Evolutionary conservation across 2,797 vertebrate species (phyloP).

Genomic region (Diceros bicornis): DNA sequence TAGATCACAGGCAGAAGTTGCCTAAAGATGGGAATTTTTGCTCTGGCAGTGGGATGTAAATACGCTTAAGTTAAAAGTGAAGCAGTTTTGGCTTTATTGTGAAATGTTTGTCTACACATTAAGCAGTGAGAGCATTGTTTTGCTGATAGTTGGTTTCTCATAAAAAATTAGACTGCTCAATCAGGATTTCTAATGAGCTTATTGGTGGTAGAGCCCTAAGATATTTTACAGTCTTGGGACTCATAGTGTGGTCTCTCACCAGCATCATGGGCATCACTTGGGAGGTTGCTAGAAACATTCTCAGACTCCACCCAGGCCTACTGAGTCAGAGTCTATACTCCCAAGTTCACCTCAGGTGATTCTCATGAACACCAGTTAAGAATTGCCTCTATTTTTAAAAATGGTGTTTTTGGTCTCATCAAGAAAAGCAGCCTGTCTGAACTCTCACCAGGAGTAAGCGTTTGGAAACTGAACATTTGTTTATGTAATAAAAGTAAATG

Average conservation of each 20-base stretch:
- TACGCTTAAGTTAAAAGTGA: background rate
- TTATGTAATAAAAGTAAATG: background rate
- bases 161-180: rapidly evolving
- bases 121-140: background rate
- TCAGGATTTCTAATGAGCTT: background rate
- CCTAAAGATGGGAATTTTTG: background rate
- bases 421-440: background rate
- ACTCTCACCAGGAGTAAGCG: background rate
- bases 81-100: background rate
- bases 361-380: background rate
- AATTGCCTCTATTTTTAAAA: background rate
- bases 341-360: background rate
- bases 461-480: background rate
- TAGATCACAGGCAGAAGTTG: too few relatives aligned
- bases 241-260: background rate
- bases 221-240: background rate
- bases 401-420: background rate
- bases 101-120: background rate
- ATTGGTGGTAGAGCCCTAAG: background rate
- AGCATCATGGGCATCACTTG: background rate
- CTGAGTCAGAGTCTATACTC: background rate
- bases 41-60: background rate
- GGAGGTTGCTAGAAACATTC: background rate
- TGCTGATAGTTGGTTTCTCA: too few relatives aligned
- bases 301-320: too few relatives aligned